A percentile compares a stretch with the other conserved stretches of the same genome.
Conservation (phyloP, 2,888 invertebrate genomes). For the Tetropium fuscum region DNA sequence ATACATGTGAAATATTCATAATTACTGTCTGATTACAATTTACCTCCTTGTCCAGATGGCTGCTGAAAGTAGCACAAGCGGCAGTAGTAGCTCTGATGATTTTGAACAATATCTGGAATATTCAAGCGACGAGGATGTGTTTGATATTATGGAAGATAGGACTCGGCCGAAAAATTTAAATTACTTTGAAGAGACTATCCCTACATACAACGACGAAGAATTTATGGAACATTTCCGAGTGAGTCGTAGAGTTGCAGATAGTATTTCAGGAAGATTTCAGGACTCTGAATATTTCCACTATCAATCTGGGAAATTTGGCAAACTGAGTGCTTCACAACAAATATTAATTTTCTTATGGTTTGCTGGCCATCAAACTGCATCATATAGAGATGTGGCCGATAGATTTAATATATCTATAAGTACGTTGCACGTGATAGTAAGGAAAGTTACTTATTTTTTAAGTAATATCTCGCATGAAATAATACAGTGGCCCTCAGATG, state of each 20-base stretch:
- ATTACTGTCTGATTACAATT: no score
- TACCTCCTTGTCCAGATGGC: no score
- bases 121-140: slow-evolving; percentile 18
- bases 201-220: slow-evolving; percentile 23
- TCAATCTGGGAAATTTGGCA: slow-evolving; percentile 12
- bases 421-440: slow-evolving; percentile 18
- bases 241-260: slow-evolving; percentile 15
- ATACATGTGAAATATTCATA: no score
- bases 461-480: slow-evolving; percentile 19
- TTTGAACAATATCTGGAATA: slow-evolving; percentile 14
- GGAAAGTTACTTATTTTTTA: slow-evolving; percentile 19
- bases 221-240: slow-evolving; percentile 34
- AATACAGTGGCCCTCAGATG: slow-evolving; percentile 25
- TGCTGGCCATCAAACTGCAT: slow-evolving; percentile 29
- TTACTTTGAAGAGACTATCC: slow-evolving; percentile 26
- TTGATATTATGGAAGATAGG: not conserved
- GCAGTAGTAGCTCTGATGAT: no score
- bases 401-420: slow-evolving; percentile 27
- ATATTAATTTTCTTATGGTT: slow-evolving; percentile 19
- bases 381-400: slow-evolving; percentile 32
- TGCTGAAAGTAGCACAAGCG: no score
- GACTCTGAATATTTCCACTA: slow-evolving; percentile 4
- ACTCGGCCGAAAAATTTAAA: slow-evolving; percentile 22
- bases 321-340: not conserved
- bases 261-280: slow-evolving; percentile 9